These are phyloP conservation scores for Myotis vivesi DNA, from an alignment of 2,797 vertebrate species.

Conservation along the genomic window DNA sequence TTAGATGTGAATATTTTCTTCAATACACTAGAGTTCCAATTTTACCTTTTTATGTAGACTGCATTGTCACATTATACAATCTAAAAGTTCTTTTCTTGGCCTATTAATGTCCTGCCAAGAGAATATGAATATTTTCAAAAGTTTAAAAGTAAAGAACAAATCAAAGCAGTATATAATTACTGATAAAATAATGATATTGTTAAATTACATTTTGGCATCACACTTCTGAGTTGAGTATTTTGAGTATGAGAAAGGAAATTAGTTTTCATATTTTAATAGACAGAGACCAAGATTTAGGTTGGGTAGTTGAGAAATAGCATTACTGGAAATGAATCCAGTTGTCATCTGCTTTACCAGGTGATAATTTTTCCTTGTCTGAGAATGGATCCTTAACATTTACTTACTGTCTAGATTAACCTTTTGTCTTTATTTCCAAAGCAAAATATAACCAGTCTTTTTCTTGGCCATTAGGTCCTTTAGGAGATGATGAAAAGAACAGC, in stretches of 20 bases:
- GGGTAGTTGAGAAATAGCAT: not conserved
- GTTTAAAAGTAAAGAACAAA: slow-evolving; percentile 39
- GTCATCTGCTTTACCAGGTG: not conserved
- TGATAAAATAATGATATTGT: not conserved
- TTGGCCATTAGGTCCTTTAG: not conserved
- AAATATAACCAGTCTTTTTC: not conserved
- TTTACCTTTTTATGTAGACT: not conserved
- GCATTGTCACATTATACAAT: not conserved
- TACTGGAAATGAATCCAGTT: not conserved
- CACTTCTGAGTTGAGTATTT: not conserved
- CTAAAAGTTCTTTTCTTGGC: not conserved
- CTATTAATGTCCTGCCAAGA: not conserved
- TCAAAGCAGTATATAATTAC: not conserved
- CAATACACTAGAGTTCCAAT: too few relatives aligned
- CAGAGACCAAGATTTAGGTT: not conserved
- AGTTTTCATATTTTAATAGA: not conserved
- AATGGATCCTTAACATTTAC: not conserved
- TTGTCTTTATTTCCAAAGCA: not conserved
- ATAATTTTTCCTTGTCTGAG: not conserved
- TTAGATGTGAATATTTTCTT: too few relatives aligned
- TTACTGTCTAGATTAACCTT: not conserved
- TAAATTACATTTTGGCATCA: not conserved
- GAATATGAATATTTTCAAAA: slow-evolving; percentile 24
- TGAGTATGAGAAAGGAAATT: not conserved
- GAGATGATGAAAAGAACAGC: not conserved